phyloP scores from a whole-genome alignment of 1,140 invertebrate genomes.

The Lucilia sericata region DNA sequence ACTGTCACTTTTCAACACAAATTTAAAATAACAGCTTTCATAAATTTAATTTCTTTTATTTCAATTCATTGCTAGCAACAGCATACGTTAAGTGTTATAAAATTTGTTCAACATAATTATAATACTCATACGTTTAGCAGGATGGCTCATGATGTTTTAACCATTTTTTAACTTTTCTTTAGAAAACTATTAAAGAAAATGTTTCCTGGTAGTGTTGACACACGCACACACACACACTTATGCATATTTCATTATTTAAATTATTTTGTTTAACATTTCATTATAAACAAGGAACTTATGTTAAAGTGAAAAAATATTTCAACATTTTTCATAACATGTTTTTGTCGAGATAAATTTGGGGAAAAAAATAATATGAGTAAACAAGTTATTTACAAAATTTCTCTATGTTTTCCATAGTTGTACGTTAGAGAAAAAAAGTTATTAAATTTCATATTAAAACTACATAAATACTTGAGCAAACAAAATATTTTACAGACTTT shows the following conservation, averaged over 20 bases:
- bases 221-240: too few relatives aligned
- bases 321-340: background rate
- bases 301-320: background rate
- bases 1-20: too few relatives aligned
- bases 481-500: conserved; percentile 3
- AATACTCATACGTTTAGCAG: background rate
- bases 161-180: too few relatives aligned
- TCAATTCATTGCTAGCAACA: background rate
- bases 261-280: too few relatives aligned
- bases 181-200: too few relatives aligned
- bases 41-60: too few relatives aligned
- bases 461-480: background rate
- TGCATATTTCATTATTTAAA: too few relatives aligned
- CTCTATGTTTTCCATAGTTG: too few relatives aligned
- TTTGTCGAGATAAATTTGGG: background rate
- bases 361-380: background rate
- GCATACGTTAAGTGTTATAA: conserved; percentile 1
- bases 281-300: background rate
- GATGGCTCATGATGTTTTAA: background rate
- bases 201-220: too few relatives aligned
- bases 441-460: background rate
- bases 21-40: too few relatives aligned
- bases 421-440: too few relatives aligned
- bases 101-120: background rate
- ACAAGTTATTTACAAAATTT: background rate